Percentiles rank a stretch among this genome's conserved stretches.
Conservation (phyloP, 2,888 invertebrate species). For the Nemotelus nigrinus region DNA sequence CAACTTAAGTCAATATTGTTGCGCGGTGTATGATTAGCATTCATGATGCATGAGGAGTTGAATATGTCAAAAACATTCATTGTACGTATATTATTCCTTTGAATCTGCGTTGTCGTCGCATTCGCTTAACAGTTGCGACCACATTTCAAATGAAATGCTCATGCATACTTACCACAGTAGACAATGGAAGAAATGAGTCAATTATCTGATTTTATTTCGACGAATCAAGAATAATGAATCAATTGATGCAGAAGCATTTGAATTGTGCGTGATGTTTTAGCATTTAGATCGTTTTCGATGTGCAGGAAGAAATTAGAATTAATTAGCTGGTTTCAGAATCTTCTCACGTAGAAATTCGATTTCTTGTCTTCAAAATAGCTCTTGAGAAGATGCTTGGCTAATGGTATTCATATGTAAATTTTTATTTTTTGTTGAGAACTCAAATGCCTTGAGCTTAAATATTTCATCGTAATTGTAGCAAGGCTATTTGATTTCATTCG, state of each 20-base stretch:
- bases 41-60: background rate
- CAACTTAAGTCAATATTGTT: background rate
- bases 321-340: conserved; percentile 1
- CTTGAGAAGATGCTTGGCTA: background rate
- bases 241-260: background rate
- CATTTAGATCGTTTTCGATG: background rate
- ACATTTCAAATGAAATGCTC: conserved; percentile 5
- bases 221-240: conserved; percentile 20
- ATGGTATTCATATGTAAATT: background rate
- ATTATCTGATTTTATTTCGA: conserved; percentile 32
- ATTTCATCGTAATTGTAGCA: background rate
- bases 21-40: conserved; percentile 1
- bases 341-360: background rate
- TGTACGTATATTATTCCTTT: too few species aligned
- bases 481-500: background rate
- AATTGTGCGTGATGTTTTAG: too few species aligned
- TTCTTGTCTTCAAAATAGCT: background rate
- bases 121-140: background rate
- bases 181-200: conserved; percentile 9
- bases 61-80: background rate
- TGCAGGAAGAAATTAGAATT: conserved; percentile 10
- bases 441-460: background rate
- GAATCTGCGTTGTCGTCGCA: background rate
- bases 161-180: background rate
- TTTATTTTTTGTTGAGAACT: background rate